These are phyloP conservation scores for Sialia sialis DNA, from an alignment of 2,113 vertebrate species.

Conservation along the genomic window DNA sequence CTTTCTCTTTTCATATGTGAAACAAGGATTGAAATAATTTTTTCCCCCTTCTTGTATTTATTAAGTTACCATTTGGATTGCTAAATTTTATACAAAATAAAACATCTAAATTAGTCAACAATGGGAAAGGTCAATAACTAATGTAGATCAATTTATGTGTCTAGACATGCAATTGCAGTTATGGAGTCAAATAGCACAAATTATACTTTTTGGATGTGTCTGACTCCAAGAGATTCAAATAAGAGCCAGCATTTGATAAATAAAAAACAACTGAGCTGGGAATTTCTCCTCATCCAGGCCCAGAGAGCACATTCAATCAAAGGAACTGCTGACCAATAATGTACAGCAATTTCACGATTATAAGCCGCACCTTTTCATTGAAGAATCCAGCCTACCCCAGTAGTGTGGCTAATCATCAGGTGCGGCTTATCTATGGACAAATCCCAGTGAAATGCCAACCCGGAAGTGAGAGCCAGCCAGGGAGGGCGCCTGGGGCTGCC, in stretches of 20 bases:
- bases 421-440: too few relatives aligned
- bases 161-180: neutral
- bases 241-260: neutral
- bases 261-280: neutral
- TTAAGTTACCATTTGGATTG: neutral
- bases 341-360: too few relatives aligned
- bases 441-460: too few relatives aligned
- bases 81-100: neutral
- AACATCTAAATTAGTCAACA: neutral
- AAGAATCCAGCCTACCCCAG: too few relatives aligned
- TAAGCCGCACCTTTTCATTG: too few relatives aligned
- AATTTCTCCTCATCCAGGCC: neutral
- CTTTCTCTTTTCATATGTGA: neutral
- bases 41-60: neutral
- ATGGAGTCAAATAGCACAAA: neutral
- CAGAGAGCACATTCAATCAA: neutral
- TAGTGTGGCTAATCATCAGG: too few relatives aligned
- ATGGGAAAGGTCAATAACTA: neutral
- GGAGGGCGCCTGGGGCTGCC: too few relatives aligned
- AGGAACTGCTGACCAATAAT: neutral
- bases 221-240: neutral
- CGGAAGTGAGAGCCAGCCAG: too few relatives aligned
- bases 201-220: neutral
- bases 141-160: neutral
- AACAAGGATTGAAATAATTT: neutral